Base-by-base conservation (phyloP, 2,113 vertebrate genomes). In the Lampris megalopsis region DNA sequence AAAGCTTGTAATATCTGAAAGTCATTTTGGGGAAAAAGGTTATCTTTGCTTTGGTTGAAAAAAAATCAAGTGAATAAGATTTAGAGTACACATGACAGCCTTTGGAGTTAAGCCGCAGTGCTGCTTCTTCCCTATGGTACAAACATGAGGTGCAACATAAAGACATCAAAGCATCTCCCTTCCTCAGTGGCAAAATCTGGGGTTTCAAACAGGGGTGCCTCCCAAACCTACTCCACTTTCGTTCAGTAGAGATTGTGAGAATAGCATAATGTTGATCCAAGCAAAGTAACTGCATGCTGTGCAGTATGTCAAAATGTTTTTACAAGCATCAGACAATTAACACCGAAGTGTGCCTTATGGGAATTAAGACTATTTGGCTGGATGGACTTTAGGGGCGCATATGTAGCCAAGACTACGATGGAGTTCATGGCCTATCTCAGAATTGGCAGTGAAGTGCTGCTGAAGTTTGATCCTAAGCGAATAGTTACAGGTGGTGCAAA, bases 141-240 rank as follows among this genome's bases (percentile, higher is more conserved):
- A 57, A 45, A 13, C 62, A 56, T 57, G 58, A 54, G 8, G 37
- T 71, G 47, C n/a, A 5, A 59, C 59, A 83, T 72, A 62, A 57
- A 79, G 40, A 45, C 82, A 50, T 77, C 42, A 87, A 66, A 52
- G 77, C 62, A 81, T 83, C 68, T 13, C 48, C 43, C 71, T 36
- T 9, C 38, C 43, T 37, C 24, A 24, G 41, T 40, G 10, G 42
- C 7, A 38, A 10, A 61, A 45, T 67, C 52, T 35, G 24, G 47
- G 24, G 38, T 57, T 58, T 45, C 2, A 11, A 57, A 54, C n/a
- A 9, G 53, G 59, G 13, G 41, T 45, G 41, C 42, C 24, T 6
- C 52, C 9, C 47, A 11, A 5, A 54, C 3, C 48, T 63, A 1
- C 13, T 37, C 48, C 2, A 5, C 35, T 37, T 6, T 37, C 35